Evolutionary conservation across 2,797 vertebrate genomes (phyloP).

Genomic region (Sebastes elongatus): DNA sequence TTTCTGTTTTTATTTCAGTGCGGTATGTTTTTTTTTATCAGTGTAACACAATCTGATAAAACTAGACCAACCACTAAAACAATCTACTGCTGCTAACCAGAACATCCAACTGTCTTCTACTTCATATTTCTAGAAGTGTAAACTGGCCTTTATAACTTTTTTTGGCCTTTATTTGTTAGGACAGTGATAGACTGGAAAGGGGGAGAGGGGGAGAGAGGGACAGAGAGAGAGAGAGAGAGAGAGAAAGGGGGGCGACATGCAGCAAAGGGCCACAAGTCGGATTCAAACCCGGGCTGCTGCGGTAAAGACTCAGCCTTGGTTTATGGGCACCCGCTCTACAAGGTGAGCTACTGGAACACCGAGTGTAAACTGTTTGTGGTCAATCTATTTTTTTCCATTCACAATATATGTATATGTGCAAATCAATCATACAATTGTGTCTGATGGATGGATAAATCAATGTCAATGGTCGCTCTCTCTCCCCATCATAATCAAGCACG

Average conservation of each 20-base stretch:
- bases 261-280: neutral
- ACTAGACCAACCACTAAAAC: constrained; percentile 10
- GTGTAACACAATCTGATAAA: neutral
- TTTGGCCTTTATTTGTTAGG: no score
- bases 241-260: neutral
- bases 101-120: constrained; percentile 9
- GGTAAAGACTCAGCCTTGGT: neutral
- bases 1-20: constrained; percentile 60
- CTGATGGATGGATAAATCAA: neutral
- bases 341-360: neutral
- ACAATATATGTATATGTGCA: constrained; percentile 1
- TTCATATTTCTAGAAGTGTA: neutral
- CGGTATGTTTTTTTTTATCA: constrained; percentile 1
- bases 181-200: neutral
- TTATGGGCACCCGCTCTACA: neutral
- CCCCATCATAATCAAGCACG: neutral
- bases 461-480: neutral
- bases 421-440: neutral
- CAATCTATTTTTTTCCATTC: neutral
- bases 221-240: no score
- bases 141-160: neutral
- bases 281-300: neutral
- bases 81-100: constrained; percentile 4
- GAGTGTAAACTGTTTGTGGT: neutral
- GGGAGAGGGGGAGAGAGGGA: no score